phyloP scores from a whole-genome alignment of 2,113 vertebrate genomes.

The Tautogolabrus adspersus region DNA sequence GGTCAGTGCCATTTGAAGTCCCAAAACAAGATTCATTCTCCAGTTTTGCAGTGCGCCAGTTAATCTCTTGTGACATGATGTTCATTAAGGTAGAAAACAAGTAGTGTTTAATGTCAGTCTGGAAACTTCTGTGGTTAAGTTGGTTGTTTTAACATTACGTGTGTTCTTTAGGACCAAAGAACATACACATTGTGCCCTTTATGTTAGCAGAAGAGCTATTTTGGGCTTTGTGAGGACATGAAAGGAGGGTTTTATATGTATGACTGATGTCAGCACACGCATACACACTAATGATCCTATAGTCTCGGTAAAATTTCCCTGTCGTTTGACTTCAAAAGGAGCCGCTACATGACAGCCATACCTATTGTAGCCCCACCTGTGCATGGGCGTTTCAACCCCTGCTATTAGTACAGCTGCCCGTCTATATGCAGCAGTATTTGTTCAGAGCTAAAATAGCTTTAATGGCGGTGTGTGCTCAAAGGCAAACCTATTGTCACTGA shows the following conservation, averaged over 20 bases:
- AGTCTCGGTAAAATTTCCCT: constrained; percentile 44
- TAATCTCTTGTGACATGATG: constrained; percentile 43
- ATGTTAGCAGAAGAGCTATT: constrained; percentile 32
- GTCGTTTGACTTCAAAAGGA: constrained; percentile 54
- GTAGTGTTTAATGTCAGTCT: not conserved
- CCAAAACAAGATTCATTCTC: constrained; percentile 32
- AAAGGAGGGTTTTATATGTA: constrained; percentile 31
- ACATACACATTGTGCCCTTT: constrained; percentile 18
- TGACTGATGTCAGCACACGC: constrained; percentile 22
- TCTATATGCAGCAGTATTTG: constrained; percentile 66
- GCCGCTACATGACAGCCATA: constrained; percentile 59
- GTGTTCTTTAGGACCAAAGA: not conserved
- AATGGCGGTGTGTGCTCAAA: constrained; percentile 22
- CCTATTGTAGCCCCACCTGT: constrained; percentile 74
- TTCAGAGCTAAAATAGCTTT: constrained; percentile 62
- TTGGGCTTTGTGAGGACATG: constrained; percentile 44
- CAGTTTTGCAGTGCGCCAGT: constrained; percentile 14
- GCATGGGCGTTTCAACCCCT: constrained; percentile 40
- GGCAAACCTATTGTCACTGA: constrained; percentile 35
- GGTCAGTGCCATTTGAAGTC: constrained; percentile 52
- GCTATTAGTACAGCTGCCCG: constrained; percentile 72
- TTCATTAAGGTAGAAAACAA: constrained; percentile 23
- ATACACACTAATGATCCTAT: constrained; percentile 32
- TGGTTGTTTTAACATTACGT: not conserved
- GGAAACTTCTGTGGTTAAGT: constrained; percentile 18